Evolutionary conservation across 2,797 vertebrate species (phyloP).

Genomic region (Salmo trutta): DNA sequence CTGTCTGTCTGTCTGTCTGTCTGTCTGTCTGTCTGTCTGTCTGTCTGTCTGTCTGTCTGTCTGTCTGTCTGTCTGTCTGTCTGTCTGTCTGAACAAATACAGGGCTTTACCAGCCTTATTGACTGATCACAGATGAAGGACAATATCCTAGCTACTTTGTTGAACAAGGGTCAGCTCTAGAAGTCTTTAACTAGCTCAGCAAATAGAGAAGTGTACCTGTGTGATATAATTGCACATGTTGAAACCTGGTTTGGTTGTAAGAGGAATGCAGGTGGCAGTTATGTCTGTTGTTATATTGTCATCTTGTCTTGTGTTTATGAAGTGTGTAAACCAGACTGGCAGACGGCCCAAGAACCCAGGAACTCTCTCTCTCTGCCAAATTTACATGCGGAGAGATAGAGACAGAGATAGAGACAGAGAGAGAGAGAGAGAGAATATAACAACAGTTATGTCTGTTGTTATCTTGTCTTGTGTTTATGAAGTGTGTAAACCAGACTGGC

Average conservation of each 20-base stretch:
- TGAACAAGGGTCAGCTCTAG: not conserved
- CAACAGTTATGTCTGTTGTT: too few relatives aligned
- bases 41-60: too few relatives aligned
- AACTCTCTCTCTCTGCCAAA: not conserved
- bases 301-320: slow-evolving; percentile 27
- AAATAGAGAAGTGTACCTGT: slow-evolving; percentile 8
- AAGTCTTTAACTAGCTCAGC: too few relatives aligned
- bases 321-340: slow-evolving; percentile 21
- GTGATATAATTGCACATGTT: slow-evolving; percentile 24
- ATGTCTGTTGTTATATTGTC: slow-evolving; percentile 10
- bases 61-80: too few relatives aligned
- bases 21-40: too few relatives aligned
- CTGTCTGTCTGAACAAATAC: too few relatives aligned
- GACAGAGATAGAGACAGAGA: not conserved
- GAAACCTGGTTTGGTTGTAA: slow-evolving; percentile 23
- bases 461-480: too few relatives aligned
- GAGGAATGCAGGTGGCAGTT: slow-evolving; percentile 21
- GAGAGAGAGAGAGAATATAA: not conserved
- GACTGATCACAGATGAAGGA: too few relatives aligned
- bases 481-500: too few relatives aligned
- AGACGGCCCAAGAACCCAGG: slow-evolving; percentile 3
- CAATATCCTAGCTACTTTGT: too few relatives aligned
- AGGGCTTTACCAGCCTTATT: too few relatives aligned
- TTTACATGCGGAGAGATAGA: not conserved
- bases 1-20: too few relatives aligned